A percentile compares a stretch with the other conserved stretches of the same genome.
phyloP scores from a whole-genome alignment of 2,888 invertebrate genomes.

The Ochlodes sylvanus region DNA sequence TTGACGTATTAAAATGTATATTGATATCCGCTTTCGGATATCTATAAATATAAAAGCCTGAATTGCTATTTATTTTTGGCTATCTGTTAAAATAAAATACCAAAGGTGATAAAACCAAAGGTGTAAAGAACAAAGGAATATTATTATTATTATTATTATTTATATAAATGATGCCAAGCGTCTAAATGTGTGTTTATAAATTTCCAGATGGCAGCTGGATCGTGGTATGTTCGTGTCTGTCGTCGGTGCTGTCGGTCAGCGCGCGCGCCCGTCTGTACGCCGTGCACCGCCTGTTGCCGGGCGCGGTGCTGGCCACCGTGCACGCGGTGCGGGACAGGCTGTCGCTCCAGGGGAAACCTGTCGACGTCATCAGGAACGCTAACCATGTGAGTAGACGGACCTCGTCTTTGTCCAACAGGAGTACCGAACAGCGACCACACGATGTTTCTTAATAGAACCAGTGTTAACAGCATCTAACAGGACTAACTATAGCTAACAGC shows the following conservation, averaged over 20 bases:
- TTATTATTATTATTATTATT: too few relatives aligned
- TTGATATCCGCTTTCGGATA: not conserved
- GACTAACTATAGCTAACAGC: too few relatives aligned
- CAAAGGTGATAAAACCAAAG: too few relatives aligned
- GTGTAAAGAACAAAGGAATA: too few relatives aligned
- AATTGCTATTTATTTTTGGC: not conserved
- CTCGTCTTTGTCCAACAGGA: too few relatives aligned
- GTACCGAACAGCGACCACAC: too few relatives aligned
- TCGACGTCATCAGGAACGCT: slow-evolving; percentile 65
- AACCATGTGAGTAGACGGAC: slow-evolving; percentile 57
- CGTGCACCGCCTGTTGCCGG: slow-evolving; percentile 61
- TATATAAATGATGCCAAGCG: too few relatives aligned
- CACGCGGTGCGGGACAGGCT: slow-evolving; percentile 67
- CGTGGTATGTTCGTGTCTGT: slow-evolving; percentile 61
- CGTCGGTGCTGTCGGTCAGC: slow-evolving; percentile 57
- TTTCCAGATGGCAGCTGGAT: slow-evolving; percentile 66
- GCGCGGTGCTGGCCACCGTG: slow-evolving; percentile 52
- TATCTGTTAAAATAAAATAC: too few relatives aligned
- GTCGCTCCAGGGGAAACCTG: slow-evolving; percentile 66
- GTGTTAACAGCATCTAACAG: too few relatives aligned
- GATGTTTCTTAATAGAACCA: too few relatives aligned
- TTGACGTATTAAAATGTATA: slow-evolving; percentile 9
- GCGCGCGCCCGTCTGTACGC: slow-evolving; percentile 60
- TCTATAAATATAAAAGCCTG: not conserved
- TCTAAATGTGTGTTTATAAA: not conserved